Evolutionary conservation across 2,113 vertebrate species (phyloP), one percentile per base, ranked within the genome.

Genomic region (Trinectes maculatus): DNA sequence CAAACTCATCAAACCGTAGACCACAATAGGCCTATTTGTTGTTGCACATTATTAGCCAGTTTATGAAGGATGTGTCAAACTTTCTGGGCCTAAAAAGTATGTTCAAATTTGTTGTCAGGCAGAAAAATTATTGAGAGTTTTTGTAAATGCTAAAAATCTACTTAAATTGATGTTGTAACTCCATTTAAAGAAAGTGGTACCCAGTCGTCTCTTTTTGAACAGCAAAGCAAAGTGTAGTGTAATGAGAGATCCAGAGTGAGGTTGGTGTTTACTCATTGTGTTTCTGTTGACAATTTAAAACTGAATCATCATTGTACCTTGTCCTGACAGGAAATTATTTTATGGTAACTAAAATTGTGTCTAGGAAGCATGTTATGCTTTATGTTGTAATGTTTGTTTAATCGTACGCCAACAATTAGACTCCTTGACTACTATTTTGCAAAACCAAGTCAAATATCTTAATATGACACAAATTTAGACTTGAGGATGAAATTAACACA

Each of bases 201-300:
- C 19, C 34, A 21, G 0, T 33, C 16, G n/a, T 60, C 48, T 55
- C 49, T 34, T 52, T n/a, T 78, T 71, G 67, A 64, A 74, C 37
- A 49, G 52, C 24, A 53, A 53, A 57, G 51, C 28, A 69, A 70
- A 53, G 51, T 28, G 29, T 16, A 28, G 46, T 49, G 66, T 51
- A 66, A 68, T 84, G 49, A 57, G 31, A 9, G 15, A 73, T 19
- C 15, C 36, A 48, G 36, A 47, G 26, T 19, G 26, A n/a, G 49
- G 56, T 28, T 49, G 54, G 48, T n/a, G 48, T 60, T 55, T 68
- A 68, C 61, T 11, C 59, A 67, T 54, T 61, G 26, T 61, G 53
- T 47, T 54, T 8, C 66, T 55, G 0, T 8, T 40, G 26, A 40
- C n/a, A n/a, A n/a, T n/a, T n/a, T n/a, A n/a, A n/a, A n/a, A n/a